Percentiles rank a stretch among this genome's conserved stretches.
These are phyloP conservation scores for Porites lutea DNA, from an alignment of 64 coral and sea anemone genomes.

Conservation along the genomic window DNA sequence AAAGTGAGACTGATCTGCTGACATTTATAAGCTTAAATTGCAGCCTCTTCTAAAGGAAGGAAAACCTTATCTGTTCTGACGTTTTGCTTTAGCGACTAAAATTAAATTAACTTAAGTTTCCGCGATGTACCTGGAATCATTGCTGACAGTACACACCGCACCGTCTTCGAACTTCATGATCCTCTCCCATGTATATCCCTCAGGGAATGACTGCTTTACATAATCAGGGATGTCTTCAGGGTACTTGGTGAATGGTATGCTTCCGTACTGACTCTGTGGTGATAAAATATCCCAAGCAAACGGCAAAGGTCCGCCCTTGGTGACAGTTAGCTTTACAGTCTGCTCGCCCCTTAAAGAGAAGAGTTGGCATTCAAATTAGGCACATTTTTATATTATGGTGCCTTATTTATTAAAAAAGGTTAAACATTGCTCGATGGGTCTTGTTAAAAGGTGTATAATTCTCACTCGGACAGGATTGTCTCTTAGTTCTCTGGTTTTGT, in stretches of 20 bases:
- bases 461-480: not conserved
- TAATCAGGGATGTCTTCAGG: too few species aligned
- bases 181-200: too few species aligned
- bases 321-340: too few species aligned
- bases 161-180: too few species aligned
- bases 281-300: too few species aligned
- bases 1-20: constrained; percentile 14
- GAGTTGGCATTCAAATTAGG: not conserved
- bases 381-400: not conserved
- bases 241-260: too few species aligned
- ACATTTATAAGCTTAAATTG: not conserved
- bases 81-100: not conserved
- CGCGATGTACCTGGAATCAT: not conserved
- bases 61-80: not conserved
- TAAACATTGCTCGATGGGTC: not conserved
- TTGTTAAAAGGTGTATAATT: not conserved
- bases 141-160: too few species aligned
- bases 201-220: too few species aligned
- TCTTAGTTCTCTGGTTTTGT: not conserved
- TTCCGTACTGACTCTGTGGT: too few species aligned
- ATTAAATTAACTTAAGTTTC: not conserved
- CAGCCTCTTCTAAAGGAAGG: not conserved
- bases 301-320: too few species aligned
- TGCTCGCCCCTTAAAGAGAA: constrained; percentile 1
- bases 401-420: not conserved